A percentile compares a stretch with the other conserved stretches of the same genome.
Evolutionary conservation across 1,140 invertebrate genomes (phyloP).

Genomic region (Drosophila repleta): DNA sequence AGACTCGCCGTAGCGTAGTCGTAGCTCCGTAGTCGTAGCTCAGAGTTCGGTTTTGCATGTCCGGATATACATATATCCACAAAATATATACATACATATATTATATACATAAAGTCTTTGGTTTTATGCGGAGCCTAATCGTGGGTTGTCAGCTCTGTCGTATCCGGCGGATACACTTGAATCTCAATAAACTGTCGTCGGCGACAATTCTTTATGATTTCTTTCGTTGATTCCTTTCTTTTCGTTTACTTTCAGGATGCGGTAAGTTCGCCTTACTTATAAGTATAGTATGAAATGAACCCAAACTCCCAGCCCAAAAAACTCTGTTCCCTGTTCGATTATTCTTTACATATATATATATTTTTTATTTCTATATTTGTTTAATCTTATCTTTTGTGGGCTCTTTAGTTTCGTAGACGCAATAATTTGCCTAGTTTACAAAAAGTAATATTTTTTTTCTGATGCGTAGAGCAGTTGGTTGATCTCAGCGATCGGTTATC

Average conservation of each 20-base stretch:
- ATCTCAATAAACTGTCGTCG: constrained; percentile 9
- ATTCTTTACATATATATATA: not conserved
- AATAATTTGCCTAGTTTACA: constrained; percentile 17
- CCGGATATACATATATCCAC: constrained; percentile 7
- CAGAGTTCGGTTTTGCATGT: constrained; percentile 61
- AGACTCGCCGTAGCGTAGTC: constrained; percentile 22
- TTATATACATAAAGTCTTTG: not conserved
- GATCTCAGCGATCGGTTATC: constrained; percentile 15
- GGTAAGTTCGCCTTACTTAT: constrained; percentile 75
- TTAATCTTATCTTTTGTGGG: constrained; percentile 9
- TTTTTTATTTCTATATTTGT: not conserved
- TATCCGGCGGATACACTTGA: constrained; percentile 21
- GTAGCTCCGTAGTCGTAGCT: constrained; percentile 32
- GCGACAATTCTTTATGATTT: constrained; percentile 66
- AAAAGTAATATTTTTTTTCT: constrained; percentile 4
- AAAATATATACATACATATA: not conserved
- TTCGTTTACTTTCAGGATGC: constrained; percentile 84
- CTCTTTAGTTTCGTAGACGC: constrained; percentile 22
- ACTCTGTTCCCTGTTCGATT: constrained; percentile 3
- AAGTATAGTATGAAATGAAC: constrained; percentile 29
- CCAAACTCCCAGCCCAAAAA: not conserved
- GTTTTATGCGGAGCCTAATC: not conserved
- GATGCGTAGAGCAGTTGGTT: constrained; percentile 20
- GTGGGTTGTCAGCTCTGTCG: constrained; percentile 8
- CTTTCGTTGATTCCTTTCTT: constrained; percentile 80